Evolutionary conservation across 2,113 vertebrate species (phyloP).

Genomic region (Mormoops blainvillei): DNA sequence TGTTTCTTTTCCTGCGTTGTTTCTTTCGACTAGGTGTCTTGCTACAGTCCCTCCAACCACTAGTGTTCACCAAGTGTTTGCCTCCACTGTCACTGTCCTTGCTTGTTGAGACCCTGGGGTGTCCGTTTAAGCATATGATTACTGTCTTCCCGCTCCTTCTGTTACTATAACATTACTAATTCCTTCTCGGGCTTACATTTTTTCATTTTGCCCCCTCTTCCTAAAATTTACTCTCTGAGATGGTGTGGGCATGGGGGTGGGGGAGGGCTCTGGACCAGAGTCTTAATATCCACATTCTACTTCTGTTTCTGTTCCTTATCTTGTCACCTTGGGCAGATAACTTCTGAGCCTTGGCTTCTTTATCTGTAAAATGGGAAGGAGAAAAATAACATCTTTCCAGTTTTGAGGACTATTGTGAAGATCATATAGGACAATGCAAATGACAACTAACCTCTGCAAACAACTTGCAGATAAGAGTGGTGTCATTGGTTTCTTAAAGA

Average conservation of each 20-base stretch:
- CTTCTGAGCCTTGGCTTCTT: conserved; percentile 1
- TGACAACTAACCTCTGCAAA: background rate
- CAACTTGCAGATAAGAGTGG: background rate
- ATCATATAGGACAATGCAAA: background rate
- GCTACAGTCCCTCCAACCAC: background rate
- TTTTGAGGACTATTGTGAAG: background rate
- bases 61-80: background rate
- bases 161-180: background rate
- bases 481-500: background rate
- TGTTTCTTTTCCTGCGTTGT: background rate
- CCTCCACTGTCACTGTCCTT: background rate
- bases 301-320: background rate
- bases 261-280: background rate
- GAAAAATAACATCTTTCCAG: background rate
- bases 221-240: background rate
- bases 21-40: background rate
- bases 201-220: background rate
- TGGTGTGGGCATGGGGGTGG: background rate
- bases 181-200: background rate
- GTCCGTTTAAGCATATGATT: background rate
- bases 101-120: background rate
- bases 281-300: background rate
- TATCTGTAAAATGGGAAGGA: background rate
- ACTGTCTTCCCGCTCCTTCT: background rate
- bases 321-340: background rate